Evolutionary conservation across 2,113 vertebrate species (phyloP).

Genomic region (Hippotragus niger): DNA sequence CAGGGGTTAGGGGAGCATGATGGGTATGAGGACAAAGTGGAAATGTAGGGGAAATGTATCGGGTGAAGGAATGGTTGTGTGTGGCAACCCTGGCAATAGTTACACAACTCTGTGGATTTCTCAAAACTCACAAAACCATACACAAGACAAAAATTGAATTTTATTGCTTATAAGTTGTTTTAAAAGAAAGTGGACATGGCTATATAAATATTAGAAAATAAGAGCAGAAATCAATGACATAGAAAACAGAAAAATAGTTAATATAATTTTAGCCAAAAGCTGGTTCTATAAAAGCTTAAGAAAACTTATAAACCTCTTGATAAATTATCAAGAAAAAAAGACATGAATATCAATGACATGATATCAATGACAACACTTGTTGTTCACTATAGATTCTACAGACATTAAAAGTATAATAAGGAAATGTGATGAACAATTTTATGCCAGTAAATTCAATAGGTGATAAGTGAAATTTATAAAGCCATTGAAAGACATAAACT

Average conservation of each 20-base stretch:
- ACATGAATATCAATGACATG: neutral
- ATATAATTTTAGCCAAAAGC: constrained; percentile 27
- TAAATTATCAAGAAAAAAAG: neutral
- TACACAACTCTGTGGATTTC: neutral
- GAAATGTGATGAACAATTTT: neutral
- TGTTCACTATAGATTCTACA: neutral
- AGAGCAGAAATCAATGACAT: neutral
- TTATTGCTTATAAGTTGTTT: neutral
- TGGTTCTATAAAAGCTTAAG: neutral
- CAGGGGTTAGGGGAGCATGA: neutral
- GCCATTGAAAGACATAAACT: neutral
- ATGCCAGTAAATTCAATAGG: neutral
- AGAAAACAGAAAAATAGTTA: neutral
- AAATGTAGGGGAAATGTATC: neutral
- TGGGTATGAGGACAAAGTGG: neutral
- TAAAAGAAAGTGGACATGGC: neutral
- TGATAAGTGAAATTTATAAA: neutral
- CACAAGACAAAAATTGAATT: neutral
- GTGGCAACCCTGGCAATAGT: neutral
- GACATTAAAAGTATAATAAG: neutral
- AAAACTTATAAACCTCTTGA: neutral
- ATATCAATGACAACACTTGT: neutral
- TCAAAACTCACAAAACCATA: neutral
- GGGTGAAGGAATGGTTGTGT: neutral
- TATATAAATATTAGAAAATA: neutral